Evolutionary conservation across 2,113 vertebrate genomes (phyloP), one percentile per base, ranked within the genome.

Genomic region (Rousettus leschenaultii): DNA sequence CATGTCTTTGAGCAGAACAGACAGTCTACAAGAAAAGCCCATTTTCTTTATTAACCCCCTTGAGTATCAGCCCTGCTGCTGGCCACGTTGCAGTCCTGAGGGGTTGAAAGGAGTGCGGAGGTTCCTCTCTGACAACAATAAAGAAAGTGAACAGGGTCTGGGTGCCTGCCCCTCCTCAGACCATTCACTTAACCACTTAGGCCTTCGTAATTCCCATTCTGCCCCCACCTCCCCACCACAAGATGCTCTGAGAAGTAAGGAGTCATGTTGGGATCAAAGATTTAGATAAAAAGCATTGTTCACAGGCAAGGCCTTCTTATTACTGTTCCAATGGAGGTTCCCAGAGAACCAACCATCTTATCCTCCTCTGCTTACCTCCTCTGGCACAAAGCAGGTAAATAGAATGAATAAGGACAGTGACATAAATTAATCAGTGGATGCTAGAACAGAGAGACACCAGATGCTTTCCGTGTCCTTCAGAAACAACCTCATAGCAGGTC

Each of bases 31-130:
- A 35, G 51, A 84, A 77, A 35, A 45, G 28, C 75, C 53, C 13
- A 0, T 18, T 33, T 7, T 35, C 24, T 6, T 11, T 0, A 8
- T 28, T 66, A 63, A 19, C 22, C 51, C 19, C 43, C 35, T 0
- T 5, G 13, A 35, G 53, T 14, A 5, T 57, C 68, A 38, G 28
- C 40, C 24, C 65, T 53, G 53, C 73, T 15, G 30, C 84, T 40
- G 59, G 61, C n/a, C 63, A 57, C 22, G 14, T 16, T 0, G 2
- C 55, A 30, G 40, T 3, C 61, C 30, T 15, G 0, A 12, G 51
- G 16, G 40, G 10, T 3, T 38, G 1, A 22, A 6, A 12, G 33
- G 33, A 83, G 33, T 3, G 1, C 3, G 9, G 84, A 5, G 1
- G 28, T 6, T 2, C n/a, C 57, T 63, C 15, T 7, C 26, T 26